These are phyloP conservation scores for Nothobranchius kuhntae DNA, from an alignment of 2,113 vertebrate genomes.

Conservation along the genomic window DNA sequence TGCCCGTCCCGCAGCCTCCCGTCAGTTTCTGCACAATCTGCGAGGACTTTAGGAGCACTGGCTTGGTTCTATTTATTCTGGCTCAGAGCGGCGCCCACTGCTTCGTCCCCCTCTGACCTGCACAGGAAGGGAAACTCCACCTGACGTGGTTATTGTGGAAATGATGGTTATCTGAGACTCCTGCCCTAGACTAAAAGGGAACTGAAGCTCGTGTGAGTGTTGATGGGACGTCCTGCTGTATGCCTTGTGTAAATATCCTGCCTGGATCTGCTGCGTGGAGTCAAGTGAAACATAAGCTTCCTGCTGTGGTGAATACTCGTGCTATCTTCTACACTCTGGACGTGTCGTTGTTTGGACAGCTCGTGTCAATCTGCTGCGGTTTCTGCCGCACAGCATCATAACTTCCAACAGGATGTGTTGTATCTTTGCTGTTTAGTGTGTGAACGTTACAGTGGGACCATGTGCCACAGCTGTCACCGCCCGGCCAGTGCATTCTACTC, in stretches of 20 bases:
- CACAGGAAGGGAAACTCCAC: conserved; percentile 36
- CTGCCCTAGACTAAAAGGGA: conserved; percentile 49
- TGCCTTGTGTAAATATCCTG: conserved; percentile 69
- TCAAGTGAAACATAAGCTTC: conserved; percentile 65
- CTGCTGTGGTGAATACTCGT: conserved; percentile 61
- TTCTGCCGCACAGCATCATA: conserved; percentile 40
- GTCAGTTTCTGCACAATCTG: conserved; percentile 47
- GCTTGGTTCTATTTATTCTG: conserved; percentile 53
- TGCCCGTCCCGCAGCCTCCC: conserved; percentile 62
- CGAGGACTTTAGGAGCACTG: conserved; percentile 60
- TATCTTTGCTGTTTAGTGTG: conserved; percentile 52
- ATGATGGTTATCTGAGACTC: conserved; percentile 28
- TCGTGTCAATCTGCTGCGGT: conserved; percentile 56
- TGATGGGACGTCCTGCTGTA: conserved; percentile 41
- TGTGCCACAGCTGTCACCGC: conserved; percentile 12
- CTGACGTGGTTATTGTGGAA: conserved; percentile 37
- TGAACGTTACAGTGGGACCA: conserved; percentile 12
- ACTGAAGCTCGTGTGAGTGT: conserved; percentile 55
- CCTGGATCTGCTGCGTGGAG: conserved; percentile 51
- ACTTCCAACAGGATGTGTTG: conserved; percentile 47
- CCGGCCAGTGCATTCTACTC: conserved; percentile 52
- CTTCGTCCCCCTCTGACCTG: conserved; percentile 32
- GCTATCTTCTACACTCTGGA: conserved; percentile 57
- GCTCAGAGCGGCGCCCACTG: conserved; percentile 29
- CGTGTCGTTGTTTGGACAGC: conserved; percentile 42